phyloP scores from a whole-genome alignment of 2,113 vertebrate genomes.

The Notarius quadriscutis region DNA sequence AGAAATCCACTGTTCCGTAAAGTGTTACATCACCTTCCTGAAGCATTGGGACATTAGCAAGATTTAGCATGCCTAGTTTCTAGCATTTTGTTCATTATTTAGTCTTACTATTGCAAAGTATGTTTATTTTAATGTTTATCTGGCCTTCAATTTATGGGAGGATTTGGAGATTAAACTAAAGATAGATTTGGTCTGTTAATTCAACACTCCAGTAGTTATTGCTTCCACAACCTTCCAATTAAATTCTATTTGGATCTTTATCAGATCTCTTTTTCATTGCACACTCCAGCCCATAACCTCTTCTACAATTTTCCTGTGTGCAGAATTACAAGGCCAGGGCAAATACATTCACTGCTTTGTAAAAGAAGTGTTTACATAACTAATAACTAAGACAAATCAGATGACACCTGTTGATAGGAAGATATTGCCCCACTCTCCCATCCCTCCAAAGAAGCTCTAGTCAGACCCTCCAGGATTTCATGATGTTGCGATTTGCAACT shows the following conservation, averaged over 20 bases:
- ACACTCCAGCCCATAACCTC: not conserved
- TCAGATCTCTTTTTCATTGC: constrained; percentile 1
- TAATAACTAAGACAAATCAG: no score
- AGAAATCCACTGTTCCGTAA: not conserved
- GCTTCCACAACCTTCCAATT: not conserved
- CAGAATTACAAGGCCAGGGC: not conserved
- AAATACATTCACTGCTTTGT: not conserved
- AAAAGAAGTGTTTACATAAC: no score
- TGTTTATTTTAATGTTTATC: not conserved
- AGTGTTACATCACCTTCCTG: not conserved
- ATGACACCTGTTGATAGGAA: no score
- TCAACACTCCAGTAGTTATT: not conserved
- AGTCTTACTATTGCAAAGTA: not conserved
- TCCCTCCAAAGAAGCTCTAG: no score
- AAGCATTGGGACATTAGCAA: not conserved
- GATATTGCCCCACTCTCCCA: no score
- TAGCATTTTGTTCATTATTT: constrained; percentile 23
- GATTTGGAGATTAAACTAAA: constrained; percentile 23
- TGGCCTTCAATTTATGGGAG: constrained; percentile 6
- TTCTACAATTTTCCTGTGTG: not conserved
- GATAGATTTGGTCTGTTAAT: constrained; percentile 21
- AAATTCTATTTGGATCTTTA: not conserved
- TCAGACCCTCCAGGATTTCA: no score
- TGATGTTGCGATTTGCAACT: no score
- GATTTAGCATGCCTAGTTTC: constrained; percentile 24